Evolutionary conservation across 2,888 invertebrate species (phyloP), one percentile per base, ranked within the genome.

Genomic region (Oscheius sp.): DNA sequence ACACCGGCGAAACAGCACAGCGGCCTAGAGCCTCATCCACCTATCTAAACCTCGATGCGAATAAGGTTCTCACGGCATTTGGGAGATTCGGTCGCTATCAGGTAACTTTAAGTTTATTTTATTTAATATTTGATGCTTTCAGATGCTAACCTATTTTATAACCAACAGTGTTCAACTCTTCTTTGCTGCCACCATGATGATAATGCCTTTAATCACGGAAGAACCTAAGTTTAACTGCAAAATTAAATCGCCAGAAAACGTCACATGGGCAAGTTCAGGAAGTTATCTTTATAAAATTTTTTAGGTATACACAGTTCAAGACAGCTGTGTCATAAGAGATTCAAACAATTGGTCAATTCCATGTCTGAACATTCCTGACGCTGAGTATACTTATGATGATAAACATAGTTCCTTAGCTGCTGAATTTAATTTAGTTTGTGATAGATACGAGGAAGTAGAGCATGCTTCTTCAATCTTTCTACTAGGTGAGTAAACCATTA

Each of bases 61-160:
- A 85, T 65, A 85, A 84, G 63, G 75, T 85, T 2, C 57, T 85
- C 2, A 64, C 74, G 1, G 75, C 75, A 17, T 82, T 78, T 59
- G 85, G 85, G 14, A 85, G 78, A 50, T 85, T 72, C 65, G 85
- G 85, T 28, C 49, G 70, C 44, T 83, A 82, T 75, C 85, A 84
- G 76, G 84, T 82, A 59, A 17, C 3, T 8, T 20, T 3, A 6
- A n/a, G n/a, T 12, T 41, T 3, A 26, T 36, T 24, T 61, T 3
- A 70, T 3, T 17, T 51, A 17, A 30, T 54, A 57, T 8, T 32
- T 71, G n/a, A 9, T 4, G 17, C 36, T 20, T 50, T 36, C 38
- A 80, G 80, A 79, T 80, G 75, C 20, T 78, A 1, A 70, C 77
- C 24, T 76, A 77, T 38, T 41, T 75, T 14, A 71, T 80, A 26